A percentile compares a stretch with the other conserved stretches of the same genome.
phyloP scores from a whole-genome alignment of 2,797 vertebrate species.

The Brotogeris chrysoptera region DNA sequence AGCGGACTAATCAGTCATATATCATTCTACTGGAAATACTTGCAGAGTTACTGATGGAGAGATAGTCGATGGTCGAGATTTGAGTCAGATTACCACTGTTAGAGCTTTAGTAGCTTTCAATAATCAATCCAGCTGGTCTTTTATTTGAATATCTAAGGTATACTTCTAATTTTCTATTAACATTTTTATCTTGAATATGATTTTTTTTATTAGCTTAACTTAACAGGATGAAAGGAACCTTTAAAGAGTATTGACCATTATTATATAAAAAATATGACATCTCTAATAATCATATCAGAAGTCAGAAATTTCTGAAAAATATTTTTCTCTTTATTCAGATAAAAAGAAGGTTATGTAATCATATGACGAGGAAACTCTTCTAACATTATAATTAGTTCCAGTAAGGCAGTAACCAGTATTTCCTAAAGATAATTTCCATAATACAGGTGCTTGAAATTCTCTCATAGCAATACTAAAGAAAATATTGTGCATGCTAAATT shows the following conservation, averaged over 20 bases:
- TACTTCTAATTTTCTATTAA: neutral
- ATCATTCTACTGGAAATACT: neutral
- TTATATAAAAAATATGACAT: neutral
- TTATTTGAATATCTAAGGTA: neutral
- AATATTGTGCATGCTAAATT: neutral
- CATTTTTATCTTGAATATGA: neutral
- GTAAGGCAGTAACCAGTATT: neutral
- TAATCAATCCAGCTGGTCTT: neutral
- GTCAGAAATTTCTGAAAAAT: neutral
- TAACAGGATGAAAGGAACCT: neutral
- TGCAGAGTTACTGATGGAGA: neutral
- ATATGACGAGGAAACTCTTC: neutral
- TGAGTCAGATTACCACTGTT: neutral
- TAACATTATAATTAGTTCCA: neutral
- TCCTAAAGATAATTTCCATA: neutral
- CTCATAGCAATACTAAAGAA: neutral
- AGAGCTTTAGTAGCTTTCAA: neutral
- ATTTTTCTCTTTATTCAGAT: neutral
- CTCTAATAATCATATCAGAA: neutral
- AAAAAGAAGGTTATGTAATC: neutral
- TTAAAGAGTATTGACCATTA: rapidly evolving
- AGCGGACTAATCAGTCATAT: neutral
- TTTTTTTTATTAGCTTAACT: neutral
- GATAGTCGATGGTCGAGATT: neutral
- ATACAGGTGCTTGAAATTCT: neutral